phyloP scores from a whole-genome alignment of 2,797 vertebrate species.

The Urocyon cinereoargenteus region DNA sequence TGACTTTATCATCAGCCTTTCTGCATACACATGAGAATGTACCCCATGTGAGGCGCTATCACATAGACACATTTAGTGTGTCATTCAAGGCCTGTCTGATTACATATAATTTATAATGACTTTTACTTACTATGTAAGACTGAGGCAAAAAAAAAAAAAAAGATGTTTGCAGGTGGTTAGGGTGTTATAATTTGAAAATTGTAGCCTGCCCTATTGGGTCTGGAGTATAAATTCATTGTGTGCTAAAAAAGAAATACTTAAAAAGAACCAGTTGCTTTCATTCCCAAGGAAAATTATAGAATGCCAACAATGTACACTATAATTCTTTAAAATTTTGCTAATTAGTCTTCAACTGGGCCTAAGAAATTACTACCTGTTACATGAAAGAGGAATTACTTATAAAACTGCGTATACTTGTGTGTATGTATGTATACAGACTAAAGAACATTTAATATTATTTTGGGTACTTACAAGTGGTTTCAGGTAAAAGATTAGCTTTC shows the following conservation, averaged over 20 bases:
- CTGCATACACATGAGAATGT: conserved; percentile 9
- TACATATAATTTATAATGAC: conserved; percentile 30
- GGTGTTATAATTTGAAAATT: conserved; percentile 30
- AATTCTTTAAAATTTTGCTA: neutral
- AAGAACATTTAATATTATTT: conserved; percentile 54
- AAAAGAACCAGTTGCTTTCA: conserved; percentile 25
- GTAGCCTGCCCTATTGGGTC: neutral
- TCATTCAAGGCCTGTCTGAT: neutral
- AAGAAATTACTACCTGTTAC: conserved; percentile 33
- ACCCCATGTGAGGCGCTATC: neutral
- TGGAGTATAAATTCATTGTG: neutral
- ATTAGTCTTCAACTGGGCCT: neutral
- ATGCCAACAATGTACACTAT: neutral
- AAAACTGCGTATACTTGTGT: neutral
- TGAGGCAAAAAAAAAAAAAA: neutral
- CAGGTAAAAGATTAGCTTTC: conserved; percentile 34
- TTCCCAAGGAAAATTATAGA: neutral
- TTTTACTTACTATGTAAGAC: conserved; percentile 54
- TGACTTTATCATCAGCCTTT: conserved; percentile 25
- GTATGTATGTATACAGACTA: neutral
- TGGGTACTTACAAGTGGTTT: conserved; percentile 33
- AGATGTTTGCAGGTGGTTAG: neutral
- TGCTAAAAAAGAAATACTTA: conserved; percentile 1
- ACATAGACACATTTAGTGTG: neutral
- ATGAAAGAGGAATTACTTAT: conserved; percentile 45